phyloP scores from a whole-genome alignment of 2,797 vertebrate species.

The Erpetoichthys calabaricus region DNA sequence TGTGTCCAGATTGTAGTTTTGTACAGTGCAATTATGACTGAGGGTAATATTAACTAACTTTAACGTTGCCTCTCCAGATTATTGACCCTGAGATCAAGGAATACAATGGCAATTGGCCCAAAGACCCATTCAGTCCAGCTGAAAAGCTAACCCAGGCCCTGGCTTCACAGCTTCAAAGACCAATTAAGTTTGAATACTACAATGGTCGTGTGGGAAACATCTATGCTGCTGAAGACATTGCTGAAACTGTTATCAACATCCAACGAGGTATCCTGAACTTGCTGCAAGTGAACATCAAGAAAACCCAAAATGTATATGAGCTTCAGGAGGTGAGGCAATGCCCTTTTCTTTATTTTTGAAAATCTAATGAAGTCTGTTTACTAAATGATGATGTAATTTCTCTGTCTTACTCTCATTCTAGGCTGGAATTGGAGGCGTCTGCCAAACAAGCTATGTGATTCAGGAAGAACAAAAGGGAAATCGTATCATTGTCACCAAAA shows the following conservation, averaged over 20 bases:
- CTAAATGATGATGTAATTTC: neutral
- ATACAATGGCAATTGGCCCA: slow-evolving; percentile 50
- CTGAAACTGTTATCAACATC: slow-evolving; percentile 50
- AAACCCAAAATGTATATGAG: slow-evolving; percentile 53
- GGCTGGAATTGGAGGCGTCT: slow-evolving; percentile 59
- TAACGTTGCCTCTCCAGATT: slow-evolving; percentile 31
- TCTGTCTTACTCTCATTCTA: slow-evolving; percentile 20
- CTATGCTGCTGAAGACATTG: slow-evolving; percentile 38
- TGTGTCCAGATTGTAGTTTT: too few species aligned
- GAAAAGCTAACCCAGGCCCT: slow-evolving; percentile 44
- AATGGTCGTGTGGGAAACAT: slow-evolving; percentile 49
- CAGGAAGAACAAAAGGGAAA: slow-evolving; percentile 41
- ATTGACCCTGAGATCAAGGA: slow-evolving; percentile 46
- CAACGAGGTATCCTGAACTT: slow-evolving; percentile 53
- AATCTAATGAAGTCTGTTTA: slow-evolving; percentile 10
- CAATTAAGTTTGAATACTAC: slow-evolving; percentile 60
- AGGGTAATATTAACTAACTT: slow-evolving; percentile 1
- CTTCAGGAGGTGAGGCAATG: slow-evolving; percentile 45
- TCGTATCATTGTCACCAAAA: slow-evolving; percentile 41
- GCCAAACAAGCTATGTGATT: slow-evolving; percentile 50
- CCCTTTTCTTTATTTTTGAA: neutral
- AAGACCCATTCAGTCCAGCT: slow-evolving; percentile 32
- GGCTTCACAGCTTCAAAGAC: slow-evolving; percentile 44
- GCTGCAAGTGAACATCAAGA: slow-evolving; percentile 59
- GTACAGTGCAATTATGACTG: too few species aligned